Conservation (phyloP, 2,888 invertebrate genomes). For the Leptodirus hochenwartii region DNA sequence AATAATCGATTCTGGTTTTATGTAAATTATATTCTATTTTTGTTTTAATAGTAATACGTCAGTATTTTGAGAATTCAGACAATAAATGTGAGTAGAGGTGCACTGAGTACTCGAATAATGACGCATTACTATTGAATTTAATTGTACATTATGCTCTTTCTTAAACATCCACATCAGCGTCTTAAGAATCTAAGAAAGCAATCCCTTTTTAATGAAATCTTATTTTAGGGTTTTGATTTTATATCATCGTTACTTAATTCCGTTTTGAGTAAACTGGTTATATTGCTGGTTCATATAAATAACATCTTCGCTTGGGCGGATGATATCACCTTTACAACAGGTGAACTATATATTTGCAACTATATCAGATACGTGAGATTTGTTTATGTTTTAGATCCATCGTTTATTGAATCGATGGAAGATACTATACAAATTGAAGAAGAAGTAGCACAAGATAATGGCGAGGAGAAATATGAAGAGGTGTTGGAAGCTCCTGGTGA, state of each 20-base stretch:
- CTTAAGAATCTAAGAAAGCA: neutral
- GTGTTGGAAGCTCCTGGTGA: conserved; percentile 19
- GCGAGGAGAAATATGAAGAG: conserved; percentile 19
- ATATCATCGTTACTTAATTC: conserved; percentile 26
- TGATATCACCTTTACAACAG: conserved; percentile 6
- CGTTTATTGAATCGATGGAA: conserved; percentile 2
- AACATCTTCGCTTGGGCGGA: conserved; percentile 14
- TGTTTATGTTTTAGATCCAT: conserved; percentile 5
- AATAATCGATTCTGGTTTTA: no score
- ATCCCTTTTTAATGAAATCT: conserved; percentile 4
- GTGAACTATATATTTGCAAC: neutral
- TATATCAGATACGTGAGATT: neutral
- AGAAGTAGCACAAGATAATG: conserved; percentile 26
- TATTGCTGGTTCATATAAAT: conserved; percentile 22
- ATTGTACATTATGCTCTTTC: neutral
- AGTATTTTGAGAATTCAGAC: no score
- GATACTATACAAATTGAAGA: conserved; percentile 21
- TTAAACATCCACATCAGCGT: neutral
- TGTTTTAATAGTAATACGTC: no score
- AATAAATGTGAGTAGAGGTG: no score
- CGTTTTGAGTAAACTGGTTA: conserved; percentile 24
- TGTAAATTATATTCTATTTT: no score
- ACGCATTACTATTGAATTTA: neutral
- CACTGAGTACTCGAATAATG: no score
- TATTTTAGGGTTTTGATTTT: conserved; percentile 27